Percentiles rank a stretch among this genome's conserved stretches.
Conservation (phyloP, 2,888 invertebrate genomes). For the Notocelia uddmanniana region DNA sequence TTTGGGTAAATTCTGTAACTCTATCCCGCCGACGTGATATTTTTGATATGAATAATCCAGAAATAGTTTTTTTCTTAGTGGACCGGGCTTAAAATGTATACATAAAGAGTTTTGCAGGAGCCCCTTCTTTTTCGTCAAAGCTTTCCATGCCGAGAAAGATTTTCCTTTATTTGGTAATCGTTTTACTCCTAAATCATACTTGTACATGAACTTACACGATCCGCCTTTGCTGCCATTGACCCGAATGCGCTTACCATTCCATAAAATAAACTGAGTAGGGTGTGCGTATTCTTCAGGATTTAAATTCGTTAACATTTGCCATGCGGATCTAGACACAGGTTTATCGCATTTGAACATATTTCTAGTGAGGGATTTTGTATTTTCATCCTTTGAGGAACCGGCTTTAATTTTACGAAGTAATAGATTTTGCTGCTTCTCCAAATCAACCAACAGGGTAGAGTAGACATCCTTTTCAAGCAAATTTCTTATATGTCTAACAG, state of each 20-base stretch:
- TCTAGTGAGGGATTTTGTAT: slow-evolving; percentile 67
- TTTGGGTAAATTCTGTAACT: slow-evolving; percentile 80
- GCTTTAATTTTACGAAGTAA: slow-evolving; percentile 71
- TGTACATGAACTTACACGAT: slow-evolving; percentile 66
- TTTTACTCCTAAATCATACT: slow-evolving; percentile 61
- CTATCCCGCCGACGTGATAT: slow-evolving; percentile 74
- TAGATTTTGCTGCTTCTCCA: slow-evolving; percentile 68
- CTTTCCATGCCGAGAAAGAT: slow-evolving; percentile 49
- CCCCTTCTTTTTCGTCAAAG: slow-evolving; percentile 57
- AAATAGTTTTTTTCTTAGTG: slow-evolving; percentile 78
- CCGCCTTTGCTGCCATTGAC: slow-evolving; percentile 76
- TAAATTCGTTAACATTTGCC: slow-evolving; percentile 79
- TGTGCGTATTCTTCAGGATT: slow-evolving; percentile 67
- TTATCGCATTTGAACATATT: slow-evolving; percentile 64
- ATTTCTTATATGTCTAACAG: slow-evolving; percentile 72
- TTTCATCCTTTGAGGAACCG: slow-evolving; percentile 65
- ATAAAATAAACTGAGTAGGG: slow-evolving; percentile 70
- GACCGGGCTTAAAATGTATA: slow-evolving; percentile 85
- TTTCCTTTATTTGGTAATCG: slow-evolving; percentile 51
- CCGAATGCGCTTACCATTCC: slow-evolving; percentile 70
- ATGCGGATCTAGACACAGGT: slow-evolving; percentile 70
- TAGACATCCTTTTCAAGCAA: slow-evolving; percentile 71
- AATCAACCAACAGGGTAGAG: slow-evolving; percentile 60
- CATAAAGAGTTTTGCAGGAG: slow-evolving; percentile 67
- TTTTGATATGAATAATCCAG: slow-evolving; percentile 77